These are phyloP conservation scores for Prochilodus magdalenae DNA, from an alignment of 2,113 vertebrate genomes.

Conservation along the genomic window DNA sequence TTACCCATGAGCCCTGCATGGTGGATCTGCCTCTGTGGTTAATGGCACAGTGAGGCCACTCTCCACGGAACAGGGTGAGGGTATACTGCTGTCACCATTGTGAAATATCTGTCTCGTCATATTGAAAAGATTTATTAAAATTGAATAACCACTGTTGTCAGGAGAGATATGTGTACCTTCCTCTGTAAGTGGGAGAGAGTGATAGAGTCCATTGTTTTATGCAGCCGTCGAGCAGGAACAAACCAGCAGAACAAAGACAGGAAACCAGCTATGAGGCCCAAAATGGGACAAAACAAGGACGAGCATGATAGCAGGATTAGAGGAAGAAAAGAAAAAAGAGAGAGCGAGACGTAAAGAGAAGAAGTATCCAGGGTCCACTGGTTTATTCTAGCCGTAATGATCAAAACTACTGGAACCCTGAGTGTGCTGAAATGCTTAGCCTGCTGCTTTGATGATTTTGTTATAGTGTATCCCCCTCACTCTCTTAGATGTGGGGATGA, in stretches of 20 bases:
- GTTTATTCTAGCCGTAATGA: conserved; percentile 12
- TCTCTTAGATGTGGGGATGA: conserved; percentile 3
- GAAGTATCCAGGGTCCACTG: background rate
- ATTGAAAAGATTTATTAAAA: conserved; percentile 31
- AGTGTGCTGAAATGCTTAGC: background rate
- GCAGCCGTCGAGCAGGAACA: conserved; percentile 21
- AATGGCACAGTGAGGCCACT: background rate
- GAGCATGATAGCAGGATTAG: conserved; percentile 8
- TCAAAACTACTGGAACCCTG: background rate
- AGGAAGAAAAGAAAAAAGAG: conserved; percentile 7
- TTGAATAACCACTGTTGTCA: conserved; percentile 21
- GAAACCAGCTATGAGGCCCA: conserved; percentile 27
- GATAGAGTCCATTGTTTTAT: conserved; percentile 5
- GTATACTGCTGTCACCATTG: conserved; percentile 19
- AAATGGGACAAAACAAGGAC: conserved; percentile 25
- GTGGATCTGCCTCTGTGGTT: background rate
- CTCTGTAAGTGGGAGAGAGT: background rate
- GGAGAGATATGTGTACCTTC: conserved; percentile 7
- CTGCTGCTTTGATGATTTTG: conserved; percentile 21
- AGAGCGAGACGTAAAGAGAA: background rate
- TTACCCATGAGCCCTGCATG: background rate
- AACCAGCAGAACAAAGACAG: conserved; percentile 20
- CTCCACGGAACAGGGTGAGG: background rate
- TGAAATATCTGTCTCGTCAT: conserved; percentile 5
- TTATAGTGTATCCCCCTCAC: background rate